These are phyloP conservation scores for Spizaetus ornatus DNA, from an alignment of 2,113 vertebrate species.

Conservation along the genomic window DNA sequence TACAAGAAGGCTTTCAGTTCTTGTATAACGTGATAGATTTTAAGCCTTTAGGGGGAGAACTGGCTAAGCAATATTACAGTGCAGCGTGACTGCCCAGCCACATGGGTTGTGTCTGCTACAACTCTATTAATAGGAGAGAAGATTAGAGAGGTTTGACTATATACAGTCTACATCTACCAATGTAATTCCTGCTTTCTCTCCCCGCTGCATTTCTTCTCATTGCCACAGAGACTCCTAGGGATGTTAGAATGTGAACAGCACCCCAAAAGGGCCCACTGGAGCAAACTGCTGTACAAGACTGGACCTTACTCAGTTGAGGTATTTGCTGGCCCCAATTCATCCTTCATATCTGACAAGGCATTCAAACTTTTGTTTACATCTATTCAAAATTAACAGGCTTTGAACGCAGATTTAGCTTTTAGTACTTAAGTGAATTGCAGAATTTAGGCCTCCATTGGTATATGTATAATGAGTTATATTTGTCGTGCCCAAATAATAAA, in stretches of 20 bases:
- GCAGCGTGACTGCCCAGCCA: slow-evolving; percentile 45
- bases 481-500: background rate
- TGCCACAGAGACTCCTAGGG: background rate
- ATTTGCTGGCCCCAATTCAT: background rate
- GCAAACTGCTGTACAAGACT: background rate
- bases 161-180: background rate
- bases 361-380: background rate
- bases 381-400: background rate
- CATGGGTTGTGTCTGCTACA: slow-evolving; percentile 35
- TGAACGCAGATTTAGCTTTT: background rate
- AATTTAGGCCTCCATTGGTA: background rate
- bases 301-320: background rate
- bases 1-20: background rate
- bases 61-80: background rate
- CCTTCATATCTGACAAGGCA: background rate
- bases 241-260: background rate
- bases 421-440: background rate
- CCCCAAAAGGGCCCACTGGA: background rate
- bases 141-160: background rate
- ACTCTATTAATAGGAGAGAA: slow-evolving; percentile 33
- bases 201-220: background rate
- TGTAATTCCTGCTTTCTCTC: background rate
- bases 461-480: background rate
- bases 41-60: slow-evolving; percentile 36
- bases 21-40: slow-evolving; percentile 3